A percentile compares a stretch with the other conserved stretches of the same genome.
Evolutionary conservation across 2,797 vertebrate genomes (phyloP).

Genomic region (Margarornis squamiger): DNA sequence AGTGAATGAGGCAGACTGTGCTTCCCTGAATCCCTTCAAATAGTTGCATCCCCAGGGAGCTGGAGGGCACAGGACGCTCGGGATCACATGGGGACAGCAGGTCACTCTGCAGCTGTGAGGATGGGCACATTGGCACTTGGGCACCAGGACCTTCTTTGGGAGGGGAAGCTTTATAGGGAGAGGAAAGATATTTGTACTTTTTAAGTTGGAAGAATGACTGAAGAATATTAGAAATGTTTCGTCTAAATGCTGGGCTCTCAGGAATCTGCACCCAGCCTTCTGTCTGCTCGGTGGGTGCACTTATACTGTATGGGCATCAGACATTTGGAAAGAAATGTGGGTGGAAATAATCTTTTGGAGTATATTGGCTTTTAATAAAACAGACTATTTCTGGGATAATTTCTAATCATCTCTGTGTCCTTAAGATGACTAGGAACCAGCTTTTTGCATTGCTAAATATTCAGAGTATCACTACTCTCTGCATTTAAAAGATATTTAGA

Average conservation of each 20-base stretch:
- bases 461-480: not conserved
- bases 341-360: not conserved
- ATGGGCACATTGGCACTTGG: accelerated
- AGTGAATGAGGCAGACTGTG: not conserved
- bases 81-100: not conserved
- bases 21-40: not conserved
- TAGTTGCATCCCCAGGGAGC: not conserved
- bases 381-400: not conserved
- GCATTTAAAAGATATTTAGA: not conserved
- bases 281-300: not conserved
- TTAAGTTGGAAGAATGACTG: not conserved
- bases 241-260: not conserved
- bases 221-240: not conserved
- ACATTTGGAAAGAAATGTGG: not conserved
- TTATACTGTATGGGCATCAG: not conserved
- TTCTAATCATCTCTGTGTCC: not conserved
- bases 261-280: not conserved
- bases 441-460: not conserved
- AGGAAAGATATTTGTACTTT: not conserved
- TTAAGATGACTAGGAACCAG: not conserved
- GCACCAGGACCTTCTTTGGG: not conserved
- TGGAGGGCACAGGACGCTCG: accelerated
- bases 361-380: not conserved
- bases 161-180: not conserved
- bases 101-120: not conserved